These are phyloP conservation scores for Petrocephalus microphthalmus DNA, from an alignment of 2,113 vertebrate genomes.

Conservation along the genomic window DNA sequence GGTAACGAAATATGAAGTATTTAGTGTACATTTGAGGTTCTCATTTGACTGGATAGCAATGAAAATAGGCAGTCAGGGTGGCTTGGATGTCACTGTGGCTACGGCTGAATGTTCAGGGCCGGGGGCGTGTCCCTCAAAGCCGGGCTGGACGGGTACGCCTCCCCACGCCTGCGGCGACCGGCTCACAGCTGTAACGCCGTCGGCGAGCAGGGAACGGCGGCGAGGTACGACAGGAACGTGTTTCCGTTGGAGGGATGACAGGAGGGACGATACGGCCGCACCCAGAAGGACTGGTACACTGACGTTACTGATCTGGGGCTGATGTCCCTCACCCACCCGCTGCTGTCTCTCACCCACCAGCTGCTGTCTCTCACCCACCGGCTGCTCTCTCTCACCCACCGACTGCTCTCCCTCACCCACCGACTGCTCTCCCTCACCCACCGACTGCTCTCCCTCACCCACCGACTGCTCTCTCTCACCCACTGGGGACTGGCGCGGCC, in stretches of 20 bases:
- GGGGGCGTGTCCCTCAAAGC: neutral
- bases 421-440: slow-evolving; percentile 65
- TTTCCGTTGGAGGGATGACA: slow-evolving; percentile 78
- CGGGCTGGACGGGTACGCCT: slow-evolving; percentile 13
- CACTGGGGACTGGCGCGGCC: slow-evolving; percentile 83
- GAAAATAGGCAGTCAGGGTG: too few relatives aligned
- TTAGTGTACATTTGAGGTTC: neutral
- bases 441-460: slow-evolving; percentile 66
- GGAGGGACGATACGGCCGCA: slow-evolving; percentile 58
- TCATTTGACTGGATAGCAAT: neutral
- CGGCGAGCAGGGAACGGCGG: slow-evolving; percentile 76
- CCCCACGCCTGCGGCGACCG: slow-evolving; percentile 47
- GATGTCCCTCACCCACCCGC: too few relatives aligned
- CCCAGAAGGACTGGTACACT: slow-evolving; percentile 63
- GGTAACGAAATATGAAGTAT: neutral
- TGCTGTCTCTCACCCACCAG: slow-evolving; percentile 12
- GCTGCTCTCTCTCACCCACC: slow-evolving; percentile 65
- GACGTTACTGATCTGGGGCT: slow-evolving; percentile 68
- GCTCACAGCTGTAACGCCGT: slow-evolving; percentile 59
- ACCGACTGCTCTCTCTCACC: slow-evolving; percentile 60
- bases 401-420: slow-evolving; percentile 63
- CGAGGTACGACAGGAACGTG: slow-evolving; percentile 81
- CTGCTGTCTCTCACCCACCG: neutral
- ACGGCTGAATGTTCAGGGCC: neutral
- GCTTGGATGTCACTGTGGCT: neutral